Base-by-base conservation (phyloP, 2,113 vertebrate species). In the Noctilio leporinus region DNA sequence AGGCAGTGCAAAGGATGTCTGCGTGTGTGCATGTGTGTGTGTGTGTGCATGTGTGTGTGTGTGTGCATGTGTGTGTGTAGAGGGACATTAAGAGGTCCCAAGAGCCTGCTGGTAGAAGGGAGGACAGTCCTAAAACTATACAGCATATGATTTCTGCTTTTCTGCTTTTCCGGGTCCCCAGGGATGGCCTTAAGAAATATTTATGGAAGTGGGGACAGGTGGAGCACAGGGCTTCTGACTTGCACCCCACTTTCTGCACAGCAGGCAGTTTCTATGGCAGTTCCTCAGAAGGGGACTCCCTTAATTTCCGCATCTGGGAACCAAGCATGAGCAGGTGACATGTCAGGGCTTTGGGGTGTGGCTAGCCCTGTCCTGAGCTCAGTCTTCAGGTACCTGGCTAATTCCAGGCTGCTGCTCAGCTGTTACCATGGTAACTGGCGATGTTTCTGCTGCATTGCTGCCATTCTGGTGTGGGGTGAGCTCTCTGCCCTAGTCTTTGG, bases 391-490 rank as follows among this genome's bases (percentile, higher is more conserved):
- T 73, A 88, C 88, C 77, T 92, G 82, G 35, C 76, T 77, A 45
- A 19, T 67, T 95, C 55, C 28, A 38, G 92, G 78, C 53, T 57
- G 65, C 7, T 33, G 59, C 59, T 72, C 65, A 57, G 76, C 70
- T 47, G 94, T 97, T 93, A 76, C 91, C 87, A 77, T 85, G 81
- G 94, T 84, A 81, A 96, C 53, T 4, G 47, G 65, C 40, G 47
- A 45, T 72, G 45, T 75, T 94, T 89, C 73, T 40, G 47, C 26
- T 45, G 51, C 55, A 57, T 30, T 0, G 3, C 47, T n/a, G 62
- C 62, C 53, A 19, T 91, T 92, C 43, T 0, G 3, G 10, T 53
- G 72, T 40, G 65, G 64, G 55, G 24, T 7, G 0, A 20, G 45
- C 83, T 88, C 67, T 62, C 47, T 43, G 47, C 45, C 19, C 43